Percentiles rank a stretch among this genome's conserved stretches.
phyloP scores from a whole-genome alignment of 2,113 vertebrate species.

The Pomatostomus ruficeps region DNA sequence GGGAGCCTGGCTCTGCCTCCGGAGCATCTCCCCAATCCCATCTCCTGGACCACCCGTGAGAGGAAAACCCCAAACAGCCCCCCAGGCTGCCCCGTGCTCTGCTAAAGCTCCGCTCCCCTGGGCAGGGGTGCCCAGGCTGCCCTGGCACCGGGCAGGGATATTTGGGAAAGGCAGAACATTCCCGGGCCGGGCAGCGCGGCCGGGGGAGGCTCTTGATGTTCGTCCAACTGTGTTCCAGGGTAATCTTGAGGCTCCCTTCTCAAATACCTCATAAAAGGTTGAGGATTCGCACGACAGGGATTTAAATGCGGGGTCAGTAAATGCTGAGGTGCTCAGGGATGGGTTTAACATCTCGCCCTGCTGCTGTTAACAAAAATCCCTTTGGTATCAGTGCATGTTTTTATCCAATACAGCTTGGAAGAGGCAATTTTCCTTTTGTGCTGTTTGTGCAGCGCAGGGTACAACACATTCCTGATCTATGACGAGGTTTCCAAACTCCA shows the following conservation, averaged over 20 bases:
- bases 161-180: not conserved
- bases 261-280: not conserved
- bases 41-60: not conserved
- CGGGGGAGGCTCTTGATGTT: not conserved
- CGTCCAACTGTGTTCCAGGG: not conserved
- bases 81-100: rapidly evolving
- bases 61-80: rapidly evolving
- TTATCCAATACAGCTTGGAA: not conserved
- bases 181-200: not conserved
- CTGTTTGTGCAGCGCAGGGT: not conserved
- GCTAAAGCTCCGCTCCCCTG: not conserved
- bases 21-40: rapidly evolving
- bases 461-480: slow-evolving; percentile 35
- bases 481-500: slow-evolving; percentile 1
- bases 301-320: not conserved
- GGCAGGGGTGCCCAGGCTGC: not conserved
- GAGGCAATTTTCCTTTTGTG: not conserved
- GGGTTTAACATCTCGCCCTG: not conserved
- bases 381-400: rapidly evolving
- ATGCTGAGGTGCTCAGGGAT: not conserved
- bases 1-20: rapidly evolving
- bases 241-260: not conserved
- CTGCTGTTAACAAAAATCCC: not conserved
- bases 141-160: rapidly evolving
- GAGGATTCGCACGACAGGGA: rapidly evolving